These are phyloP conservation scores for Lutraria rhynchaena DNA, from an alignment of 1,140 invertebrate genomes.

Conservation along the genomic window DNA sequence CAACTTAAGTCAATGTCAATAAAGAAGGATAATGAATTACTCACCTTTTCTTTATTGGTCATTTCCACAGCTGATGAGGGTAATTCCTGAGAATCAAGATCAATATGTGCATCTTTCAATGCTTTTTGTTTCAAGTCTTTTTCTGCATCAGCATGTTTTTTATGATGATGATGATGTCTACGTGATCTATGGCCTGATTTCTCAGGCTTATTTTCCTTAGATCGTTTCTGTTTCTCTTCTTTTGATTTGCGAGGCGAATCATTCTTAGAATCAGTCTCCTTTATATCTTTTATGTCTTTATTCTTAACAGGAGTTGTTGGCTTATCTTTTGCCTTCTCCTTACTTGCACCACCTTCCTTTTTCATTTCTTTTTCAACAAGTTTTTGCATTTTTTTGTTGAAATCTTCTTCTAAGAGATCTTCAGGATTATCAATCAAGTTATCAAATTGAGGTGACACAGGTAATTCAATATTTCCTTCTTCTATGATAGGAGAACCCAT, in stretches of 20 bases:
- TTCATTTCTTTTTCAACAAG: conserved; percentile 31
- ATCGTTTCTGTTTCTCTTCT: conserved; percentile 18
- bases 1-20: too few species aligned
- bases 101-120: conserved; percentile 47
- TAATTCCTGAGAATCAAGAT: conserved; percentile 66
- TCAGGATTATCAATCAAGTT: conserved; percentile 59
- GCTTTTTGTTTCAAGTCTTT: conserved; percentile 43
- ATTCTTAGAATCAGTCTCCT: conserved; percentile 44
- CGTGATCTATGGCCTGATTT: background rate
- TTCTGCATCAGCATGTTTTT: conserved; percentile 28
- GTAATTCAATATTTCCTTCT: conserved; percentile 68
- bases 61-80: conserved; percentile 92
- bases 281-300: conserved; percentile 47
- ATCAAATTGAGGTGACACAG: conserved; percentile 59
- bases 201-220: conserved; percentile 44
- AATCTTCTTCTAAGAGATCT: conserved; percentile 56
- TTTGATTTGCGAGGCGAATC: conserved; percentile 42
- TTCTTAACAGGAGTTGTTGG: conserved; percentile 13
- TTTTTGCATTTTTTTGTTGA: conserved; percentile 58
- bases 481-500: conserved; percentile 81
- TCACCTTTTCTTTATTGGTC: conserved; percentile 95
- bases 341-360: background rate
- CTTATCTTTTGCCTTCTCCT: conserved; percentile 8
- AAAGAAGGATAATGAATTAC: too few species aligned
- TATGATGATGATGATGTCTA: conserved; percentile 2